Percentiles rank a stretch among this genome's conserved stretches.
phyloP scores from a whole-genome alignment of 2,797 vertebrate genomes.

The Eremophila alpestris region DNA sequence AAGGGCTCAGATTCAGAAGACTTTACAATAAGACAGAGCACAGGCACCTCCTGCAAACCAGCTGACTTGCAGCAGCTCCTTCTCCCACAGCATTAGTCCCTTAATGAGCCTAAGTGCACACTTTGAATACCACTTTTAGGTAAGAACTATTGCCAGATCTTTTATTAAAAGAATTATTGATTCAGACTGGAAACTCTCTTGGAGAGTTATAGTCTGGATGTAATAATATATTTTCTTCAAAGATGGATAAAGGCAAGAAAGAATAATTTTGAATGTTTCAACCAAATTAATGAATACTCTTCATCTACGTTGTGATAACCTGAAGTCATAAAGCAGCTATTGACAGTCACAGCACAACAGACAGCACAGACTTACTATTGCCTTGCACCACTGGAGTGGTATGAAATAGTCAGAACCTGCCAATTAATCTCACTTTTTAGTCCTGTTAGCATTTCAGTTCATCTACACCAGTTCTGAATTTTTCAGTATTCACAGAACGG shows the following conservation, averaged over 20 bases:
- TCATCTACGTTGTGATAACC: neutral
- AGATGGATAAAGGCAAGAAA: neutral
- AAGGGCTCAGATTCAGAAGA: neutral
- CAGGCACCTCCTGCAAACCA: neutral
- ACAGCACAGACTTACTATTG: neutral
- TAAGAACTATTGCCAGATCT: neutral
- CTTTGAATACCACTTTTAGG: neutral
- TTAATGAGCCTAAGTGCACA: neutral
- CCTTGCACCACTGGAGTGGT: neutral
- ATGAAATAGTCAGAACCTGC: neutral
- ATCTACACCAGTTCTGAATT: neutral
- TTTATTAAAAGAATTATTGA: neutral
- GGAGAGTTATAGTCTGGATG: neutral
- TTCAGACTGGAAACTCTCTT: neutral
- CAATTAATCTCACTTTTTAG: neutral
- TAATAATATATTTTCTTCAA: neutral
- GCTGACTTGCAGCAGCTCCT: neutral
- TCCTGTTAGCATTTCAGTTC: neutral
- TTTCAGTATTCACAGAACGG: neutral
- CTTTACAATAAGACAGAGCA: neutral
- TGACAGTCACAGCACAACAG: neutral
- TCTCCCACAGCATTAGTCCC: neutral
- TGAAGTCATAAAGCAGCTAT: neutral
- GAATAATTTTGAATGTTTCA: neutral
- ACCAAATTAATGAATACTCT: neutral